Conservation (phyloP, 2,888 invertebrate genomes). For the Diaprepes abbreviatus region DNA sequence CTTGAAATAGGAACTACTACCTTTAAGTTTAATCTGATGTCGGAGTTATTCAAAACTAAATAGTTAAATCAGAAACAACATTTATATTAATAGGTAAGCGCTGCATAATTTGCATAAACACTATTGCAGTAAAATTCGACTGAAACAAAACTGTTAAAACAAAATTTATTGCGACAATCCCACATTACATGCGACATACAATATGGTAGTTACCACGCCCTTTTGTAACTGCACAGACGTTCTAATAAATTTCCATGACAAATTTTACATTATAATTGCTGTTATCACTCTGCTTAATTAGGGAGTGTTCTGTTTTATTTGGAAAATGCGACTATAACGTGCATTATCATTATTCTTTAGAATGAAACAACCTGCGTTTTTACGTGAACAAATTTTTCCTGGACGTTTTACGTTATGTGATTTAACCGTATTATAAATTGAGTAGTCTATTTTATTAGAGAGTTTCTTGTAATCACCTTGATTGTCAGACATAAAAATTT, state of each 20-base stretch:
- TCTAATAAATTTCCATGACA: slow-evolving; percentile 58
- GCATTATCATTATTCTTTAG: slow-evolving; percentile 26
- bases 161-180: slow-evolving; percentile 43
- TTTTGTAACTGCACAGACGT: slow-evolving; percentile 52
- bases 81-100: slow-evolving; percentile 5
- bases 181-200: slow-evolving; percentile 45
- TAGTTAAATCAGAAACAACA: not conserved
- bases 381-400: not conserved
- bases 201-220: slow-evolving; percentile 53
- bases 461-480: no score
- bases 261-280: slow-evolving; percentile 64
- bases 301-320: slow-evolving; percentile 59
- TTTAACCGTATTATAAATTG: no score
- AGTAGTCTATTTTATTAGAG: no score
- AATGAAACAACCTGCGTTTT: slow-evolving; percentile 17
- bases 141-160: slow-evolving; percentile 42
- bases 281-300: slow-evolving; percentile 63
- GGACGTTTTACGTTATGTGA: no score
- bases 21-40: no score
- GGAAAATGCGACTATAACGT: slow-evolving; percentile 25
- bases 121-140: slow-evolving; percentile 27
- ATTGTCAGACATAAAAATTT: no score
- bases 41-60: not conserved
- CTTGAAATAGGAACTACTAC: no score
- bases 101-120: slow-evolving; percentile 25